Evolutionary conservation across 2,888 invertebrate species (phyloP), one percentile per base, ranked within the genome.

Genomic region (Ryuthela nishihirai): DNA sequence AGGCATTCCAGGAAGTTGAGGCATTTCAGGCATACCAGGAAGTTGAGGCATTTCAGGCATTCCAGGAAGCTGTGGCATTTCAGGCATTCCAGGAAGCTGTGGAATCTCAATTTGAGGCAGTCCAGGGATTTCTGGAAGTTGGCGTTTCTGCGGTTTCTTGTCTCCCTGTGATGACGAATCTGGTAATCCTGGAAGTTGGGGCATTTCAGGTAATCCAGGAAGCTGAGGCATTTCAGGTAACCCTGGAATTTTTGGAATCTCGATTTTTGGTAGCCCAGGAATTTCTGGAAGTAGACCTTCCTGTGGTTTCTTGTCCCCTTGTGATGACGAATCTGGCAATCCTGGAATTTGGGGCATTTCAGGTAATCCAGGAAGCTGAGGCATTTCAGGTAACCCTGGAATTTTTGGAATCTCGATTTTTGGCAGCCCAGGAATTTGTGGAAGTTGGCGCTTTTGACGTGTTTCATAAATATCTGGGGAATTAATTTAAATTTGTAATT

Each of bases 201-300:
- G 54, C 26, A 55, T 15, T 18, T 44, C 48, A 3, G 49, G 45
- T 4, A 23, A n/a, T 40, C 21, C 40, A 9, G 49, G 56, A 32
- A 56, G 39, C 21, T 49, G 48, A 18, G 55, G 55, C 0, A 55
- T 40, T 34, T 49, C 15, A 1, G 56, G 56, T 17, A 58, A 32
- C 42, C 46, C 50, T 9, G 56, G 56, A 4, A 50, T n/a, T 45
- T 43, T 25, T 24, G 55, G 48, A 42, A 36, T 42, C 25, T 38
- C 52, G 9, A 20, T 9, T 20, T 20, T 15, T 7, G 29, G 29
- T 12, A 29, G 7, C 12, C 29, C 29, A 12, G 54, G 54, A 1
- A 43, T 3, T 38, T 43, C 24, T 5, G 55, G 55, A 23, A 49
- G 24, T 26, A 43, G 48, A 1, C 49, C 49, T 0, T 49, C 26